Conservation (phyloP, 2,797 vertebrate species). For the Argya squamiceps region DNA sequence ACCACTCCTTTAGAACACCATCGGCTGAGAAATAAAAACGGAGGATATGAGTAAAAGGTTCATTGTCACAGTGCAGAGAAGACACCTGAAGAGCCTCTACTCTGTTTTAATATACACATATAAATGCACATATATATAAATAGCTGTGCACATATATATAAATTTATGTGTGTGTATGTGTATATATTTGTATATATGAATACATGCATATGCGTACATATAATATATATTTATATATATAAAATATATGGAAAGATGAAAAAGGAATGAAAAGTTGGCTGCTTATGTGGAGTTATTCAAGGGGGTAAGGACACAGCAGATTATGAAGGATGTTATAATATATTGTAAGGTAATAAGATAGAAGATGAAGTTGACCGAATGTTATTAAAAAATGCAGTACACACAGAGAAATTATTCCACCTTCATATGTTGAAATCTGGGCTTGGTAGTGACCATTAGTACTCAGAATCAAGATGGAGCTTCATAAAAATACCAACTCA, state of each 20-base stretch:
- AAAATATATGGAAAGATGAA: not conserved
- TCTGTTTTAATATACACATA: not conserved
- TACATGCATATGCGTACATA: too few relatives aligned
- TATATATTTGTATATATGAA: accelerated
- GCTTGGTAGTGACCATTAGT: not conserved
- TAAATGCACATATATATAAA: not conserved
- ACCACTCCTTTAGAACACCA: not conserved
- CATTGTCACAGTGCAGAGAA: not conserved
- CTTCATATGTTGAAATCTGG: not conserved
- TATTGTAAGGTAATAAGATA: not conserved
- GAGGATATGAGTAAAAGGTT: not conserved
- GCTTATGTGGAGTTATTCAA: not conserved
- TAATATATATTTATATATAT: too few relatives aligned
- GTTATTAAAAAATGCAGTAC: not conserved
- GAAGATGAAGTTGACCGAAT: not conserved
- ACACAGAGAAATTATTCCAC: not conserved
- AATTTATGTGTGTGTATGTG: accelerated
- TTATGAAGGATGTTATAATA: not conserved
- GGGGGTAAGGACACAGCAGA: not conserved
- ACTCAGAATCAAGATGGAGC: not conserved
- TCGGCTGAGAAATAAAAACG: not conserved
- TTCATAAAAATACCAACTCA: not conserved
- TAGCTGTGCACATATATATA: not conserved
- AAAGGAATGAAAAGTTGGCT: not conserved
- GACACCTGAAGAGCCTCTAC: not conserved